A percentile compares a stretch with the other conserved stretches of the same genome.
phyloP scores from a whole-genome alignment of 2,888 invertebrate species.

The Cantharis rustica region DNA sequence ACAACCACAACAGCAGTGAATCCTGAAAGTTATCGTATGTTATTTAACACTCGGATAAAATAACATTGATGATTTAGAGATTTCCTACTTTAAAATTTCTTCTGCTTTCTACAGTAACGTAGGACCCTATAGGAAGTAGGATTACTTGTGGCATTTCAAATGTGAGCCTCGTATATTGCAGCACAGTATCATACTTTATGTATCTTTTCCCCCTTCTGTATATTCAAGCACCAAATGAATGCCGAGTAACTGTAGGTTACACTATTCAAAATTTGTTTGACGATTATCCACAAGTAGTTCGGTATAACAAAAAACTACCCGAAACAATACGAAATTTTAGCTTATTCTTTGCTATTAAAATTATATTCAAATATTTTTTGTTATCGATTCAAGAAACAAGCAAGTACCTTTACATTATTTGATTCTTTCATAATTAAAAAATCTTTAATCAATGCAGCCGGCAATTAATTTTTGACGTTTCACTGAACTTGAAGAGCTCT shows the following conservation, averaged over 20 bases:
- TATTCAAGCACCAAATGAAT: background rate
- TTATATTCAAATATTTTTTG: background rate
- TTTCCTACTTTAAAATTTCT: too few relatives aligned
- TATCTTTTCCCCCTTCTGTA: background rate
- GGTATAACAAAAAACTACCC: background rate
- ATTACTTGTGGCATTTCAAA: background rate
- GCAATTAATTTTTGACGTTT: constrained; percentile 40
- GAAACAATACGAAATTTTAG: background rate
- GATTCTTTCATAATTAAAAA: constrained; percentile 28
- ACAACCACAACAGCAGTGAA: too few relatives aligned
- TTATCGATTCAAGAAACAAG: background rate
- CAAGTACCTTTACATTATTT: constrained; percentile 4
- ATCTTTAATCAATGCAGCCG: constrained; percentile 35
- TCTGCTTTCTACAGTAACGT: too few relatives aligned
- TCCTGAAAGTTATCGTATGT: too few relatives aligned
- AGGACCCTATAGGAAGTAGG: background rate
- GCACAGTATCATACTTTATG: too few relatives aligned
- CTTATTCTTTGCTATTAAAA: background rate
- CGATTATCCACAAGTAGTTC: background rate
- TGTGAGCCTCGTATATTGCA: too few relatives aligned
- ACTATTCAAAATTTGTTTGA: background rate
- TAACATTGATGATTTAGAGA: too few relatives aligned
- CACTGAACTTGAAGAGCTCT: constrained; percentile 33
- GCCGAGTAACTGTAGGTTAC: background rate
- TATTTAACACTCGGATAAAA: too few relatives aligned